These are phyloP conservation scores for Stictonetta naevosa DNA, from an alignment of 2,113 vertebrate species.

Conservation along the genomic window DNA sequence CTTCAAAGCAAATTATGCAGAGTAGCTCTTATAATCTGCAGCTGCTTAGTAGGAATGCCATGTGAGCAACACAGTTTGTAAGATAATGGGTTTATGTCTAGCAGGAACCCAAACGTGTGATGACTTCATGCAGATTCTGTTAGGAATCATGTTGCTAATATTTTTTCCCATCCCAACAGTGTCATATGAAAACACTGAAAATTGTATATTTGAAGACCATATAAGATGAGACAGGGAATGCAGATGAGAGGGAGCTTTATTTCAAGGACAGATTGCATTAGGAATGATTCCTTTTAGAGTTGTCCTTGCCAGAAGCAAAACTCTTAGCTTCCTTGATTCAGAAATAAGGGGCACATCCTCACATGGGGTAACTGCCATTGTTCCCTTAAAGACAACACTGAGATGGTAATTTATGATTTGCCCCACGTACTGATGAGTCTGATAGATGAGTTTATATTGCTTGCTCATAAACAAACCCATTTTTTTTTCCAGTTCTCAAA, in stretches of 20 bases:
- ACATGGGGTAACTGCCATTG: background rate
- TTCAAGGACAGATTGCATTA: slow-evolving; percentile 69
- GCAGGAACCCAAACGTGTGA: slow-evolving; percentile 73
- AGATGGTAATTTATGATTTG: slow-evolving; percentile 42
- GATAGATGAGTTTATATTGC: slow-evolving; percentile 21
- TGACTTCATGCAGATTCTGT: slow-evolving; percentile 66
- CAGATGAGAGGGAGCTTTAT: slow-evolving; percentile 67
- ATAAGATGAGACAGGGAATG: background rate
- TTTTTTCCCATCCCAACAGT: slow-evolving; percentile 39
- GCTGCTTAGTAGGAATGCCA: slow-evolving; percentile 70
- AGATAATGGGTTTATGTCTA: slow-evolving; percentile 72
- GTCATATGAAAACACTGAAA: slow-evolving; percentile 59
- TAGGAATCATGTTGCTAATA: slow-evolving; percentile 67
- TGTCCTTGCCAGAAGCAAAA: slow-evolving; percentile 42
- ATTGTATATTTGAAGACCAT: slow-evolving; percentile 51
- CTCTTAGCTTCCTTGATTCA: slow-evolving; percentile 56
- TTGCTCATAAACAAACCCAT: slow-evolving; percentile 29
- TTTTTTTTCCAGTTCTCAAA: slow-evolving; percentile 28
- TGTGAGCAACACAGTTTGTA: slow-evolving; percentile 41
- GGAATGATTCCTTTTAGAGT: slow-evolving; percentile 48
- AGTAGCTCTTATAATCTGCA: slow-evolving; percentile 67
- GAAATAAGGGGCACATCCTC: slow-evolving; percentile 11
- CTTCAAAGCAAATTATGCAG: slow-evolving; percentile 64
- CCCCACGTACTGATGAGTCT: slow-evolving; percentile 23
- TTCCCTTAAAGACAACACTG: background rate